A percentile compares a stretch with the other conserved stretches of the same genome.
phyloP scores from a whole-genome alignment of 2,113 vertebrate genomes.

The Triplophysa rosa region DNA sequence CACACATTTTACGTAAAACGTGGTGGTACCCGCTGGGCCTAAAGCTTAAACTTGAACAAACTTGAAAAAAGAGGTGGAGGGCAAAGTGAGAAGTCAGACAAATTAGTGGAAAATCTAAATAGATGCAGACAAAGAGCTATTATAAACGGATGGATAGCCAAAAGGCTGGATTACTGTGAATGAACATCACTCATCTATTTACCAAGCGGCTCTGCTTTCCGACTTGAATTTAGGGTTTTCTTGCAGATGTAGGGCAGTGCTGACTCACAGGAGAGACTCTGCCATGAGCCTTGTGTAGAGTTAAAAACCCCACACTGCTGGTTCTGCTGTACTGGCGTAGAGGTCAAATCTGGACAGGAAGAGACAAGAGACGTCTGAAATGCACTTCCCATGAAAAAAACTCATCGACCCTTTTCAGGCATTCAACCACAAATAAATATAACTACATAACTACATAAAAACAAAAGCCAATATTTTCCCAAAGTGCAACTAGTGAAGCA shows the following conservation, averaged over 20 bases:
- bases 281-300: slow-evolving; percentile 75
- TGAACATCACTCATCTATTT: slow-evolving; percentile 54
- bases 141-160: background rate
- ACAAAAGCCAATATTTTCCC: background rate
- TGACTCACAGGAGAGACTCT: slow-evolving; percentile 79
- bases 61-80: background rate
- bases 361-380: background rate
- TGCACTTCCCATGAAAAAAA: background rate
- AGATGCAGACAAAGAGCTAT: slow-evolving; percentile 7
- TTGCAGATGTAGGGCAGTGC: slow-evolving; percentile 90
- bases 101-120: background rate
- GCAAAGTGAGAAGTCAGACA: background rate
- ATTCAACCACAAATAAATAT: background rate
- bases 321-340: slow-evolving; percentile 66
- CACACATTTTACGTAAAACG: slow-evolving; percentile 1
- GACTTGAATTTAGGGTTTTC: slow-evolving; percentile 77
- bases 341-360: slow-evolving; percentile 59
- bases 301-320: slow-evolving; percentile 82
- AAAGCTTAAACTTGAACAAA: background rate
- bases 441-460: background rate
- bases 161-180: background rate
- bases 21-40: background rate
- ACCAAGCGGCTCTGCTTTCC: slow-evolving; percentile 77
- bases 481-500: too few relatives aligned
- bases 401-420: background rate